Percentiles rank a stretch among this genome's conserved stretches.
These are phyloP conservation scores for Micromys minutus DNA, from an alignment of 2,113 vertebrate species.

Conservation along the genomic window DNA sequence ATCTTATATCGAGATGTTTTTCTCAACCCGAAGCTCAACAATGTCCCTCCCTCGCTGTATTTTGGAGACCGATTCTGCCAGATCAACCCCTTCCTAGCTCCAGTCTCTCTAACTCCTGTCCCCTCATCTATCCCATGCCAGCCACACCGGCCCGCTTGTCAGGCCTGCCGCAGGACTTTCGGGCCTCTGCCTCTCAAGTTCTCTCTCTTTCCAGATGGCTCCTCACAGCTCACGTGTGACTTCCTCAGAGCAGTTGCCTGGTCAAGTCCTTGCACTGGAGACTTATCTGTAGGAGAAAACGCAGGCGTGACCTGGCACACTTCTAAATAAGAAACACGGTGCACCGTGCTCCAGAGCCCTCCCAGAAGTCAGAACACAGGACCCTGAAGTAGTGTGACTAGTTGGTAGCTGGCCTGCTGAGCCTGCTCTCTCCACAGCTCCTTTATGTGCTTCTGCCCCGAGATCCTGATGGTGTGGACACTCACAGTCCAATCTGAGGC, in stretches of 20 bases:
- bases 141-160: background rate
- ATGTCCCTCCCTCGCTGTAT: background rate
- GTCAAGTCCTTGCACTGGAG: background rate
- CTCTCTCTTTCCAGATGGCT: background rate
- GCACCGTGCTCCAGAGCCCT: background rate
- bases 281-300: background rate
- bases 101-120: background rate
- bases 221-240: background rate
- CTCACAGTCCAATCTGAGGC: background rate
- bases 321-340: too few relatives aligned
- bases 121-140: background rate
- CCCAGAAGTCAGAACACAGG: background rate
- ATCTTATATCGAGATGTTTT: background rate
- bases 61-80: background rate
- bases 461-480: background rate
- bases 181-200: background rate
- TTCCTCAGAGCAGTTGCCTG: background rate
- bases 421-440: background rate
- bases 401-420: background rate
- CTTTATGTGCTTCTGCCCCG: background rate
- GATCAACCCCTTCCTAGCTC: background rate
- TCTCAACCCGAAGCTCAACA: background rate
- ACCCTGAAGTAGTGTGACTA: background rate
- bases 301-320: background rate
- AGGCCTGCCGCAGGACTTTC: too few relatives aligned